phyloP scores from a whole-genome alignment of 2,797 vertebrate species.

The Cryptoprocta ferox region DNA sequence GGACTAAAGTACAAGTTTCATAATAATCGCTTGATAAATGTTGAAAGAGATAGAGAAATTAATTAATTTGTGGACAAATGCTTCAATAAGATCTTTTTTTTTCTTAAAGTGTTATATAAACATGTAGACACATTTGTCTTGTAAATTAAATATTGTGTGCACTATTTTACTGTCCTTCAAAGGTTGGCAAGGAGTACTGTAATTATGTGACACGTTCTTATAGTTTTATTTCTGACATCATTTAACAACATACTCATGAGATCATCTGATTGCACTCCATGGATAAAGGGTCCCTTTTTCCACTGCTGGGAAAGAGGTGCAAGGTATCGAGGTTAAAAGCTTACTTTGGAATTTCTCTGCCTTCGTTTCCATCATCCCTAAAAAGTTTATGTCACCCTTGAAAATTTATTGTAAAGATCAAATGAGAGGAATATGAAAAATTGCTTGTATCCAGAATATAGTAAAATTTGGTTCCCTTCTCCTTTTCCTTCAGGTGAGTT shows the following conservation, averaged over 20 bases:
- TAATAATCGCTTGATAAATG: not conserved
- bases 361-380: not conserved
- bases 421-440: not conserved
- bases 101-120: not conserved
- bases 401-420: not conserved
- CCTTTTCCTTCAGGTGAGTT: not conserved
- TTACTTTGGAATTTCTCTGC: not conserved
- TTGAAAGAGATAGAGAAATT: not conserved
- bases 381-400: not conserved
- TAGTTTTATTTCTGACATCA: not conserved
- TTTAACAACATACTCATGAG: not conserved
- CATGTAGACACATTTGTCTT: not conserved
- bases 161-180: not conserved
- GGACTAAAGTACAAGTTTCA: not conserved
- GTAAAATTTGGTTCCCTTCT: not conserved
- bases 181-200: not conserved
- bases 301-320: not conserved
- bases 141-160: not conserved
- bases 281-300: not conserved
- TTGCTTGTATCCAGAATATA: not conserved
- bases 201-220: not conserved
- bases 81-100: not conserved
- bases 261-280: not conserved
- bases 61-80: not conserved
- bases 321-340: not conserved